Evolutionary conservation across 2,113 vertebrate species (phyloP).

Genomic region (Athene cunicularia): DNA sequence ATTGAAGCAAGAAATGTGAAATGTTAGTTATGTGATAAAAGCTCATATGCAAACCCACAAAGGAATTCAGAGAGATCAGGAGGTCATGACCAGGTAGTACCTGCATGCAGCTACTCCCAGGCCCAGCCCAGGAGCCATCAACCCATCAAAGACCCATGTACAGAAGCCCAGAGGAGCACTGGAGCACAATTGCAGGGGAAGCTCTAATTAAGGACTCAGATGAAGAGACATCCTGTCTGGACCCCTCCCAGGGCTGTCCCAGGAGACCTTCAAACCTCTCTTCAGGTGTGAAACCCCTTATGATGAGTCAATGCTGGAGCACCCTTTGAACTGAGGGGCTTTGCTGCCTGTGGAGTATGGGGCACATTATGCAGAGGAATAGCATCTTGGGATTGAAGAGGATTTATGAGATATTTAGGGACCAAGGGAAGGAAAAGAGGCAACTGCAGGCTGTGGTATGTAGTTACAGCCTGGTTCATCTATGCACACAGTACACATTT

Average conservation of each 20-base stretch:
- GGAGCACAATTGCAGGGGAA: not conserved
- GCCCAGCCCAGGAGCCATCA: not conserved
- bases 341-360: not conserved
- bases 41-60: not conserved
- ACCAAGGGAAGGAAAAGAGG: not conserved
- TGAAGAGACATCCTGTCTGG: not conserved
- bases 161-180: not conserved
- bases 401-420: not conserved
- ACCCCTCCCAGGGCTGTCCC: not conserved
- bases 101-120: not conserved
- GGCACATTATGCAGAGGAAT: not conserved
- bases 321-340: not conserved
- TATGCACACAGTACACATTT: not conserved
- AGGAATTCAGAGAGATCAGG: not conserved
- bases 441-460: not conserved
- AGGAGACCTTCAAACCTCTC: not conserved
- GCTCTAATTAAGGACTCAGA: not conserved
- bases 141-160: not conserved
- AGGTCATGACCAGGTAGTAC: not conserved
- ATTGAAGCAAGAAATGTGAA: not conserved
- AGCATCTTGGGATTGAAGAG: not conserved
- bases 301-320: fast-evolving
- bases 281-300: not conserved
- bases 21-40: not conserved
- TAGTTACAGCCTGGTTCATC: not conserved